A percentile compares a stretch with the other conserved stretches of the same genome.
phyloP scores from a whole-genome alignment of 2,797 vertebrate species.

The Urosaurus nigricauda region DNA sequence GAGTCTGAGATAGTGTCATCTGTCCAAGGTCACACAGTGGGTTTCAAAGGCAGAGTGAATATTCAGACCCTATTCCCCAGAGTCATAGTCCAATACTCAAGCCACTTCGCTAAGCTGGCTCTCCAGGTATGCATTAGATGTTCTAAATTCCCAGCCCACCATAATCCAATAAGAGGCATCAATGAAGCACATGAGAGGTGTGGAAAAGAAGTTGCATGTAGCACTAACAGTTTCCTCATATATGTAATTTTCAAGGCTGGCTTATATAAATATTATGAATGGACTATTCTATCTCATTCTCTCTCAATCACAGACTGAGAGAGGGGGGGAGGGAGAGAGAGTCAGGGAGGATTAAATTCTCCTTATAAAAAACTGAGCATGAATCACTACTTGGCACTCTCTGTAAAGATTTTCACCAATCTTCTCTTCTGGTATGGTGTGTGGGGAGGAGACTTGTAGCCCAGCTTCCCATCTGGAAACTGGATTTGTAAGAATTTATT shows the following conservation, averaged over 20 bases:
- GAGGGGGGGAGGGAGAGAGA: too few species aligned
- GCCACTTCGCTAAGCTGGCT: too few species aligned
- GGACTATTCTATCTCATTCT: background rate
- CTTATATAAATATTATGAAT: constrained; percentile 8
- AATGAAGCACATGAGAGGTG: background rate
- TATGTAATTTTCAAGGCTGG: background rate
- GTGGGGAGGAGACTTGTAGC: background rate
- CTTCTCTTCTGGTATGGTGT: constrained; percentile 4
- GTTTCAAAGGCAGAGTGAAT: too few species aligned
- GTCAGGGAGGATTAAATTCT: background rate
- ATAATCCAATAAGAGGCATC: background rate
- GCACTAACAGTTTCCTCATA: background rate
- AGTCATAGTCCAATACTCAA: too few species aligned
- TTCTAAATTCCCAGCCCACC: background rate
- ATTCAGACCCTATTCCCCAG: too few species aligned
- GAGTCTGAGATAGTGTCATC: too few species aligned
- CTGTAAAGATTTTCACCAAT: constrained; percentile 30
- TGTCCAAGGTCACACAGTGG: too few species aligned
- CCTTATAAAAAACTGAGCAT: constrained; percentile 6
- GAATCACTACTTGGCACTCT: constrained; percentile 27
- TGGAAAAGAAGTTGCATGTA: background rate
- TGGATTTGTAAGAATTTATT: constrained; percentile 34
- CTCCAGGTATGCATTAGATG: background rate
- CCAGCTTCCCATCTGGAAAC: constrained; percentile 36
- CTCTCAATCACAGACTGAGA: background rate